Conservation (phyloP, 2,888 invertebrate genomes). For the Alentia gelatinosa region DNA sequence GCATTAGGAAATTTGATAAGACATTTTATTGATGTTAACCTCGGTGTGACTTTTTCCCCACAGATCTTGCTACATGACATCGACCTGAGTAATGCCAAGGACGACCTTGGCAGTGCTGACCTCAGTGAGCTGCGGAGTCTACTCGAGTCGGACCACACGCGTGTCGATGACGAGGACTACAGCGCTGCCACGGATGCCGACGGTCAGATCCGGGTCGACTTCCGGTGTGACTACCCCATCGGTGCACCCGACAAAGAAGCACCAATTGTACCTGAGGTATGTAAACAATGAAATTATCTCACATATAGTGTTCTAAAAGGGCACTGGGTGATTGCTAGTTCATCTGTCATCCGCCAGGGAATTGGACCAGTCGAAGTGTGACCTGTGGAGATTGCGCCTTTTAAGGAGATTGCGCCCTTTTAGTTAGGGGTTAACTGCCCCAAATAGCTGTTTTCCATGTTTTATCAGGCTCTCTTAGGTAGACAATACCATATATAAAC, state of each 20-base stretch:
- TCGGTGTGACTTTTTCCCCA: not conserved
- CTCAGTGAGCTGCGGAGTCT: conserved; percentile 20
- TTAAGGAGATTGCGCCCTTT: too few relatives aligned
- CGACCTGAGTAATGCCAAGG: conserved; percentile 1
- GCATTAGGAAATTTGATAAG: too few relatives aligned
- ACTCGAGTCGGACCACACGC: conserved; percentile 35
- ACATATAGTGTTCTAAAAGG: too few relatives aligned
- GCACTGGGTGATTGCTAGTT: too few relatives aligned
- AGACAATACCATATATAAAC: too few relatives aligned
- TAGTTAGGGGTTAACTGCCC: too few relatives aligned
- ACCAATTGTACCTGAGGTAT: not conserved
- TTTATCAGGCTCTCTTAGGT: too few relatives aligned
- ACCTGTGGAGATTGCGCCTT: too few relatives aligned
- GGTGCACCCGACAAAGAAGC: not conserved
- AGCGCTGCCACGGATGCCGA: not conserved
- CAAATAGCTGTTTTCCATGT: too few relatives aligned
- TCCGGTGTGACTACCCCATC: conserved; percentile 30
- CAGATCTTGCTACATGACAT: conserved; percentile 44
- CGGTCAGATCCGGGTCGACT: conserved; percentile 19
- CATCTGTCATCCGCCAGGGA: too few relatives aligned
- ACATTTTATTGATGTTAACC: not conserved
- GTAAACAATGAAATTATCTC: too few relatives aligned
- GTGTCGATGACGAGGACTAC: conserved; percentile 54
- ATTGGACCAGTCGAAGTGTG: too few relatives aligned
- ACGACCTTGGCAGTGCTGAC: conserved; percentile 42